phyloP scores from a whole-genome alignment of 1,140 invertebrate species.

The Ostrea edulis region DNA sequence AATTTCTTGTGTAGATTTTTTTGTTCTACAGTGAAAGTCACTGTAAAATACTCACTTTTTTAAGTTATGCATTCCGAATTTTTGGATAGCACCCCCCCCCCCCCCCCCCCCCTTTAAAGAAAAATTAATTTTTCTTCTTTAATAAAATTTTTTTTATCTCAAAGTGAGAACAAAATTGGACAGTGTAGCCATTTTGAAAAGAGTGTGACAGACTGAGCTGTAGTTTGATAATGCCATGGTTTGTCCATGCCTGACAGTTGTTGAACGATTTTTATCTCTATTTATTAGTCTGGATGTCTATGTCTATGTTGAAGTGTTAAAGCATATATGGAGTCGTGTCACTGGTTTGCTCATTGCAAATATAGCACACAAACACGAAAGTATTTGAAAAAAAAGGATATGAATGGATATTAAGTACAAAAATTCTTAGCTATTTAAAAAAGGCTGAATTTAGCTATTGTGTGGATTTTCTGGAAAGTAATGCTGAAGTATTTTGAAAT shows the following conservation, averaged over 20 bases:
- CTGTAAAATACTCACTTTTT: too few species aligned
- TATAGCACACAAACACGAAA: background rate
- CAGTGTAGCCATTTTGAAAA: background rate
- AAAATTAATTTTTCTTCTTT: background rate
- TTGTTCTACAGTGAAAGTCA: too few species aligned
- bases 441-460: too few species aligned
- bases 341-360: background rate
- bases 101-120: too few species aligned
- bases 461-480: background rate
- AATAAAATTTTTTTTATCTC: too few species aligned
- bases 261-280: conserved; percentile 33
- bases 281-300: conserved; percentile 31
- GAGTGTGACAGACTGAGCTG: background rate
- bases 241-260: conserved; percentile 24
- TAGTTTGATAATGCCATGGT: conserved; percentile 12
- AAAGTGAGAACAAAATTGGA: too few species aligned
- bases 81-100: background rate
- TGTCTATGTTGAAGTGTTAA: conserved; percentile 28
- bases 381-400: too few species aligned
- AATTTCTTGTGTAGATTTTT: too few species aligned
- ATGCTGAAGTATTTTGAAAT: background rate
- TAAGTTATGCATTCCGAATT: background rate
- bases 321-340: conserved; percentile 24
- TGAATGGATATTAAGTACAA: too few species aligned
- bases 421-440: too few species aligned